Conservation (phyloP, 2,888 invertebrate genomes). For the Hedychridium roseum region DNA sequence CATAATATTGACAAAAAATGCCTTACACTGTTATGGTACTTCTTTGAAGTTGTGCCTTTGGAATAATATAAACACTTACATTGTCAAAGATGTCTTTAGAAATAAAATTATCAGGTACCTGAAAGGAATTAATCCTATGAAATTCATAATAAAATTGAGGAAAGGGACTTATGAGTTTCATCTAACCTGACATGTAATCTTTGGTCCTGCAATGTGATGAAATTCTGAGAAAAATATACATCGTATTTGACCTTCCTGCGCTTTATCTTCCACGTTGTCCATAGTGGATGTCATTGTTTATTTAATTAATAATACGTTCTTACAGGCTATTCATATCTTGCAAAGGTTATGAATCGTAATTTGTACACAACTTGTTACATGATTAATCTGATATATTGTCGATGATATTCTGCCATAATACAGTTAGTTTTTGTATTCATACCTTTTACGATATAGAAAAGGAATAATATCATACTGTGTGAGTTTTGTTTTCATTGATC, state of each 20-base stretch:
- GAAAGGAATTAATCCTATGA: conserved; percentile 41
- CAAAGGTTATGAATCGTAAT: too few relatives aligned
- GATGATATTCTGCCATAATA: too few relatives aligned
- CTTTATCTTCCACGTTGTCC: conserved; percentile 62
- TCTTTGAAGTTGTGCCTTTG: conserved; percentile 89
- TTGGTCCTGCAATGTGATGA: conserved; percentile 81
- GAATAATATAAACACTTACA: conserved; percentile 93
- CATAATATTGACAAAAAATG: not conserved
- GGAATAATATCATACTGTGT: too few relatives aligned
- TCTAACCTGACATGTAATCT: conserved; percentile 83
- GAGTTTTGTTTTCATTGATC: too few relatives aligned
- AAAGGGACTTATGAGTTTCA: not conserved
- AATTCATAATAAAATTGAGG: not conserved
- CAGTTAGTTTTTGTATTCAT: too few relatives aligned
- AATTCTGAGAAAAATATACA: conserved; percentile 85
- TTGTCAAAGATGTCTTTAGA: conserved; percentile 94
- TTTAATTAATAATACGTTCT: not conserved
- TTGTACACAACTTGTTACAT: too few relatives aligned
- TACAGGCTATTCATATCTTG: too few relatives aligned
- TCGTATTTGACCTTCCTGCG: conserved; percentile 78
- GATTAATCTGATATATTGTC: too few relatives aligned
- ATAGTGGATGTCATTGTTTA: conserved; percentile 26
- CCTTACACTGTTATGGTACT: conserved; percentile 91
- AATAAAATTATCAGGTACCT: conserved; percentile 90
- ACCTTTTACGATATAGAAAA: too few relatives aligned